Evolutionary conservation across 35 echinoderm and acorn worm genomes (phyloP), one percentile per base, ranked within the genome.

Genomic region (Strongylocentrotus purpuratus): DNA sequence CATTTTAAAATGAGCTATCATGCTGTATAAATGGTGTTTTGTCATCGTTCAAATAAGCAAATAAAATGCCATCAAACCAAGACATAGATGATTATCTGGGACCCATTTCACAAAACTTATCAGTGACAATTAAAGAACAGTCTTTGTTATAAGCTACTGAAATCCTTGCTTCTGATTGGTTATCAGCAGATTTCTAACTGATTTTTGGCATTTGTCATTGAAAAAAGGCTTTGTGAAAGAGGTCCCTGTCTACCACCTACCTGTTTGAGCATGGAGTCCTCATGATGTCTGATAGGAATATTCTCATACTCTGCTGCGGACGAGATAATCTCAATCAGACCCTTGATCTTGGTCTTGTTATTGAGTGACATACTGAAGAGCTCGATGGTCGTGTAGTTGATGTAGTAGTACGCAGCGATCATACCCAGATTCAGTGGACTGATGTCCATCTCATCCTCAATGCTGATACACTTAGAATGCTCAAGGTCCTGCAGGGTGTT

Each of bases 391-490:
- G 98, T 99, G 96, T 99, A 99, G 95, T 99, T 99, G 98, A 99
- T 99, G 96, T 99, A 99, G 92, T 99, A 99, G 96, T 99, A 99
- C 14, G 98, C 98, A 7, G 98, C 98, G 60, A 99, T 99, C 98
- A 99, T 99, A 60, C 98, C 98, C 41, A 99, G 94, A 46, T 99
- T 99, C 18, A 99, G 94, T 7, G 98, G 98, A 48, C 95, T 98
- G 59, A 99, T 97, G 61, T 99, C 98, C 98, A 98, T 98, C 95
- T 98, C 96, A 85, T 99, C 98, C 86, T 99, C 98, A 31, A 99
- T 99, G 59, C 98, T 99, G 95, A 98, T 94, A 28, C 98, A 99
- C 95, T 99, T 99, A 85, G 98, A 99, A 17, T 98, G 97, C 95
- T 99, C 96, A n/a, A 99, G 96, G 95, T 99, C 96, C 91, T 97